phyloP scores from a whole-genome alignment of 2,888 invertebrate species.

The Apomyelois bistriatella region DNA sequence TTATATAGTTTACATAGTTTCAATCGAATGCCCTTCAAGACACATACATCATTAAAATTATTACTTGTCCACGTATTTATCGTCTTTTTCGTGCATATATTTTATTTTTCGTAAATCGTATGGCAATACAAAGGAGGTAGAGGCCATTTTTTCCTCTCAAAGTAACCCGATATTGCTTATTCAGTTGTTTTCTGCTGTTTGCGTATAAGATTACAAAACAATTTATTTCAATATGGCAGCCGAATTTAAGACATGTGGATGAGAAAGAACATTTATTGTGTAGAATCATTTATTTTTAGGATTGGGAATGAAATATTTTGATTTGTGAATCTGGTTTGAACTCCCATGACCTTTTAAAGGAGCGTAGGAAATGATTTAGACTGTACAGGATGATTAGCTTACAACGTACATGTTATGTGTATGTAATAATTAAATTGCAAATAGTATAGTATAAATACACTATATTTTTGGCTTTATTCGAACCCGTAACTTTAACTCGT shows the following conservation, averaged over 20 bases:
- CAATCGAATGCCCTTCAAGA: neutral
- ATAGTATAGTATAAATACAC: too few relatives aligned
- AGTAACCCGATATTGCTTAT: constrained; percentile 75
- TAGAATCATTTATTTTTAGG: constrained; percentile 43
- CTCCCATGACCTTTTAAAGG: neutral
- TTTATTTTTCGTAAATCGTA: constrained; percentile 34
- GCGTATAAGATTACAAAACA: constrained; percentile 77
- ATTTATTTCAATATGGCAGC: constrained; percentile 76
- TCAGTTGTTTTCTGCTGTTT: constrained; percentile 76
- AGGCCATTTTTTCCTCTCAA: constrained; percentile 55
- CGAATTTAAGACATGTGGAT: constrained; percentile 61
- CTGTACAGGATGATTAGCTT: too few relatives aligned
- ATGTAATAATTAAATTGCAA: too few relatives aligned
- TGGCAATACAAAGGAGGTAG: constrained; percentile 53
- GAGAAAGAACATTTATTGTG: constrained; percentile 52
- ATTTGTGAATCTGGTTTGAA: neutral
- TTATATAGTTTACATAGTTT: too few relatives aligned
- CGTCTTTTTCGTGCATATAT: constrained; percentile 1
- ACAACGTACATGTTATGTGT: too few relatives aligned
- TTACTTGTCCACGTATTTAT: neutral
- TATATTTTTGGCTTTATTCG: too few relatives aligned
- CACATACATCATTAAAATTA: neutral
- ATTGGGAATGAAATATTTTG: neutral
- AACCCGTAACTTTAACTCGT: too few relatives aligned
- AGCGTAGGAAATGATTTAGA: neutral